Evolutionary conservation across 2,113 vertebrate genomes (phyloP), one percentile per base, ranked within the genome.

Genomic region (Atherinomorus stipes): DNA sequence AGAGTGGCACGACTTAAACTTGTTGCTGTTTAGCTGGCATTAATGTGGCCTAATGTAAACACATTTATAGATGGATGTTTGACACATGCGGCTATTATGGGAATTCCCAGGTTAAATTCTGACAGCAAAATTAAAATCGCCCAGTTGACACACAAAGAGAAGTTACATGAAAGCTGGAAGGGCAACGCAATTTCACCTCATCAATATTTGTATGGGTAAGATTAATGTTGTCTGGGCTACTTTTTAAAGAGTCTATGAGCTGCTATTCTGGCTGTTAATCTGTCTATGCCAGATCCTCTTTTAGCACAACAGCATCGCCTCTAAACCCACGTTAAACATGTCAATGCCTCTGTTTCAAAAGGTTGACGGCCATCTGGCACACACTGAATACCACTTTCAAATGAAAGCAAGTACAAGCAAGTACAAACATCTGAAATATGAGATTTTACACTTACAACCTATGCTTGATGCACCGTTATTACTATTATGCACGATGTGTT

Each of bases 321-420:
- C 69, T 88, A 88, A 86, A 89, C 74, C 84, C 70, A 83, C 52
- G 84, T 92, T 80, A 81, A 87, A 91, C 85, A 86, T 67, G 78
- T 71, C 60, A 64, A 77, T 81, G 74, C 74, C 81, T 77, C 64
- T 51, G 74, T 57, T 78, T 73, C 72, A 72, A 81, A 84, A 67
- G 80, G 56, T 74, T 89, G 88, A 81, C 78, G 23, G 81, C 84
- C 74, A 81, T 90, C 86, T 91, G 92, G 86, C 87, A 88, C 74
- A 19, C 16, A 25, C 23, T 90, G 78, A 93, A 89, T 86, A 72
- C 81, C 49, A 60, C 76, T 77, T 63, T 78, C n/a, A 57, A 84
- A 74, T 65, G 64, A 57, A 34, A 85, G 85, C 92, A 84, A 79
- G 91, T 80, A 82, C 63, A 63, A 89, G 86, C 91, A 93, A 74